phyloP scores from a whole-genome alignment of 2,113 vertebrate species.

The Amblyopsis rosae region DNA sequence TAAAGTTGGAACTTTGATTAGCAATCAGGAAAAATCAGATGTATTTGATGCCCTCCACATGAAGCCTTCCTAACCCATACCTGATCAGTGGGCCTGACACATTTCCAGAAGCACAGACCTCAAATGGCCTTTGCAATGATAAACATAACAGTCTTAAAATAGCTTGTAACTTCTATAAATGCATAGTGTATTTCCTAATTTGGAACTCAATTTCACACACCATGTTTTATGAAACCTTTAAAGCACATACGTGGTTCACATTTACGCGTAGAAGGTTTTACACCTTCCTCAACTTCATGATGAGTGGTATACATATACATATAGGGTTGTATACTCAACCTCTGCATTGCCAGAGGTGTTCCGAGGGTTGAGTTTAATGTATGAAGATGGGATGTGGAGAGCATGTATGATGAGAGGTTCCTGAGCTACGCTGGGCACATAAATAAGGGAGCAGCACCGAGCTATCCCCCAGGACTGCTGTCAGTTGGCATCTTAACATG shows the following conservation, averaged over 20 bases:
- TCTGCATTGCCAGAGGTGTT: constrained; percentile 68
- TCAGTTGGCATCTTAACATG: constrained; percentile 72
- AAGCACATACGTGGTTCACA: constrained; percentile 56
- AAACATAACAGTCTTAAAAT: constrained; percentile 14
- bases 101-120: constrained; percentile 10
- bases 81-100: constrained; percentile 10
- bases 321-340: constrained; percentile 60
- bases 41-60: constrained; percentile 45
- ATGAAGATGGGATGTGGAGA: constrained; percentile 67
- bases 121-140: constrained; percentile 30
- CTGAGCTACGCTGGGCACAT: constrained; percentile 63
- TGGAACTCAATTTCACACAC: neutral
- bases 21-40: constrained; percentile 66
- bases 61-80: constrained; percentile 29
- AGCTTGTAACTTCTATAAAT: neutral
- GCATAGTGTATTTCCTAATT: no score
- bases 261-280: constrained; percentile 48
- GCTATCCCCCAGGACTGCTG: constrained; percentile 74
- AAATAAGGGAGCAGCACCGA: constrained; percentile 72
- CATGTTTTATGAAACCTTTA: constrained; percentile 49
- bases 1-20: constrained; percentile 20
- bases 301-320: constrained; percentile 68
- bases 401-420: constrained; percentile 65
- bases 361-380: constrained; percentile 73
- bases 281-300: constrained; percentile 28